Evolutionary conservation across 2,888 invertebrate species (phyloP).

Genomic region (Aphodius sticticus): DNA sequence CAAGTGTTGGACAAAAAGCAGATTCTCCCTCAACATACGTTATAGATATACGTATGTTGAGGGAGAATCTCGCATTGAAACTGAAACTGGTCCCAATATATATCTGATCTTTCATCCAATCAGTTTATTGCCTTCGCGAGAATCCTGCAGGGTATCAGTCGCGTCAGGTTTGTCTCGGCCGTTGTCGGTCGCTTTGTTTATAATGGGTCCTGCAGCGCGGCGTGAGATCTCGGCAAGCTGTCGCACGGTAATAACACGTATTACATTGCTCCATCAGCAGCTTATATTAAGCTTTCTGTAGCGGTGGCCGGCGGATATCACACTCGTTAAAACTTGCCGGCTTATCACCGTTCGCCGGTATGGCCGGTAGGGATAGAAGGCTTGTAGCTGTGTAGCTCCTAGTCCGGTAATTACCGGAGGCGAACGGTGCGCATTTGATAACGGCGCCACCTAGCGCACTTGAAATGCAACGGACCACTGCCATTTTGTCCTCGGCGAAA

Average conservation of each 20-base stretch:
- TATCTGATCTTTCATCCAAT: neutral
- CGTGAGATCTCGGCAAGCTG: slow-evolving; percentile 44
- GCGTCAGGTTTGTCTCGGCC: neutral
- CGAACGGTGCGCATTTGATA: slow-evolving; percentile 33
- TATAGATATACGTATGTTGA: too few species aligned
- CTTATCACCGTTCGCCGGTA: slow-evolving; percentile 33
- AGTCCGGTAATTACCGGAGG: slow-evolving; percentile 32
- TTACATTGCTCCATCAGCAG: slow-evolving; percentile 44
- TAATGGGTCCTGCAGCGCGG: slow-evolving; percentile 39
- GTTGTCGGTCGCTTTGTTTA: slow-evolving; percentile 43
- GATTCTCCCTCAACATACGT: too few species aligned
- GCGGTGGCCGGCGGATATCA: slow-evolving; percentile 41
- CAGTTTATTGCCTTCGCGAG: neutral
- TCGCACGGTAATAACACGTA: slow-evolving; percentile 43
- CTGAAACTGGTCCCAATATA: neutral
- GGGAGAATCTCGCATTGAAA: too few species aligned
- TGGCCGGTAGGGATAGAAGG: neutral
- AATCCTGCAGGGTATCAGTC: neutral
- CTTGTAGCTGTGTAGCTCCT: slow-evolving; percentile 5
- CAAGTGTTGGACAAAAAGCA: too few species aligned
- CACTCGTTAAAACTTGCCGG: slow-evolving; percentile 37
- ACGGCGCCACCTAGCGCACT: slow-evolving; percentile 19
- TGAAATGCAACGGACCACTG: slow-evolving; percentile 15
- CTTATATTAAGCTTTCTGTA: slow-evolving; percentile 43
- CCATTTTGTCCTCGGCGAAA: slow-evolving; percentile 13